These are phyloP conservation scores for Corynorhinus townsendii DNA, from an alignment of 2,113 vertebrate species.

Conservation along the genomic window DNA sequence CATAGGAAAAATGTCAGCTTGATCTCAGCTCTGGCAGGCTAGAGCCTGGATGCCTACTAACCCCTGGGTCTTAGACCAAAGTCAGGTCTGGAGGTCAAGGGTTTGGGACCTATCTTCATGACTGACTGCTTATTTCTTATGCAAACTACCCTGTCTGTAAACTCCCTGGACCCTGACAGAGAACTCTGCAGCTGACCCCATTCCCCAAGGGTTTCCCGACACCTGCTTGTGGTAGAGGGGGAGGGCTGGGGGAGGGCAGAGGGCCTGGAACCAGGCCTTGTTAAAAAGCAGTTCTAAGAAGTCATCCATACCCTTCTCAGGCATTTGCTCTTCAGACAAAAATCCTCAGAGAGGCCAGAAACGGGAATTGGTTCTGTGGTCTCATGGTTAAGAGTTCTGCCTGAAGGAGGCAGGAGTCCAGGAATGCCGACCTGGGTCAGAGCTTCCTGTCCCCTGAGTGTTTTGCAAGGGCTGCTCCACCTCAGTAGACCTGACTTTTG, in stretches of 20 bases:
- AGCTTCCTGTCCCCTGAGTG: not conserved
- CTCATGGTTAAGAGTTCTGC: not conserved
- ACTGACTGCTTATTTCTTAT: not conserved
- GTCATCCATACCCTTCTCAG: not conserved
- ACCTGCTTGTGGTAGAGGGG: not conserved
- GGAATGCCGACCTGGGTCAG: not conserved
- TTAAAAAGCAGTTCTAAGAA: not conserved
- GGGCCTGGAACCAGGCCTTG: not conserved
- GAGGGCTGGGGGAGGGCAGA: too few species aligned
- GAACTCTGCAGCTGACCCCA: not conserved
- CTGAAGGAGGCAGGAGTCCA: not conserved
- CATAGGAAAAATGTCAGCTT: not conserved
- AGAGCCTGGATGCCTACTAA: not conserved
- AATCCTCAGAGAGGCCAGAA: not conserved
- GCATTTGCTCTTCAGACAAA: not conserved
- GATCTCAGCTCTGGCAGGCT: not conserved
- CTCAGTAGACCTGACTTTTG: not conserved
- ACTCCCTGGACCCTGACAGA: not conserved
- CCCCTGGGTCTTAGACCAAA: not conserved
- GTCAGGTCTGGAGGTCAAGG: not conserved
- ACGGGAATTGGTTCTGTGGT: not conserved
- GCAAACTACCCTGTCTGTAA: conserved; percentile 1
- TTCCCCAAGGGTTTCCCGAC: conserved; percentile 15
- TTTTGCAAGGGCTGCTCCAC: not conserved
- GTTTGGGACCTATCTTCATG: not conserved